phyloP scores from a whole-genome alignment of 2,888 invertebrate genomes.

The Peribatodes rhomboidaria region DNA sequence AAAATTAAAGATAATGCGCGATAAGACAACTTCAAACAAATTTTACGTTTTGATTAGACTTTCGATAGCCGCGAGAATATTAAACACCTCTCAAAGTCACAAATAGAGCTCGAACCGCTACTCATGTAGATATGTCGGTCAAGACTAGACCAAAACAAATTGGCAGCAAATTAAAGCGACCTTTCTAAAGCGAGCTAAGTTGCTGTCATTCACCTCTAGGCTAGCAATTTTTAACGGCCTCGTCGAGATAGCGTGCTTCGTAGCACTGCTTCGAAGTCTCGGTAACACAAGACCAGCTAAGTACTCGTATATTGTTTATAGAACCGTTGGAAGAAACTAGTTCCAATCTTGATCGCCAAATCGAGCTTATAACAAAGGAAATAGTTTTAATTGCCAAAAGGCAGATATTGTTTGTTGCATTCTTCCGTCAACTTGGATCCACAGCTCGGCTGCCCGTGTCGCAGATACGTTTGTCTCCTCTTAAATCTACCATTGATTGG shows the following conservation, averaged over 20 bases:
- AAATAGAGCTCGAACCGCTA: constrained; percentile 16
- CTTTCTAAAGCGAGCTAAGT: constrained; percentile 42
- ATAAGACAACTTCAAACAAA: too few relatives aligned
- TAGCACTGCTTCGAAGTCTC: neutral
- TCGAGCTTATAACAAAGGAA: too few relatives aligned
- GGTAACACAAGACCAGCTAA: neutral
- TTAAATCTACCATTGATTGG: too few relatives aligned
- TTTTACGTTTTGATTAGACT: too few relatives aligned
- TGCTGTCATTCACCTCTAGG: constrained; percentile 45
- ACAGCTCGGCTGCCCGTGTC: too few relatives aligned
- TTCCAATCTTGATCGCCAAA: too few relatives aligned
- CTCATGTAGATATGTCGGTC: constrained; percentile 37
- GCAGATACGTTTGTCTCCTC: too few relatives aligned
- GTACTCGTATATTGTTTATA: neutral
- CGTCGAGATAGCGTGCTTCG: constrained; percentile 29
- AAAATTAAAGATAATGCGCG: too few relatives aligned
- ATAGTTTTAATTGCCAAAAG: too few relatives aligned
- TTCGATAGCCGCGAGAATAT: too few relatives aligned
- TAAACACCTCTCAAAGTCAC: neutral
- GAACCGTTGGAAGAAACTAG: neutral
- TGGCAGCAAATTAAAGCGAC: constrained; percentile 37
- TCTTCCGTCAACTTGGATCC: too few relatives aligned
- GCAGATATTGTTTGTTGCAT: too few relatives aligned
- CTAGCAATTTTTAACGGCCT: constrained; percentile 44
- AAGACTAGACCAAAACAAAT: constrained; percentile 42